These are phyloP conservation scores for Calameuta filiformis DNA, from an alignment of 2,888 invertebrate species.

Conservation along the genomic window DNA sequence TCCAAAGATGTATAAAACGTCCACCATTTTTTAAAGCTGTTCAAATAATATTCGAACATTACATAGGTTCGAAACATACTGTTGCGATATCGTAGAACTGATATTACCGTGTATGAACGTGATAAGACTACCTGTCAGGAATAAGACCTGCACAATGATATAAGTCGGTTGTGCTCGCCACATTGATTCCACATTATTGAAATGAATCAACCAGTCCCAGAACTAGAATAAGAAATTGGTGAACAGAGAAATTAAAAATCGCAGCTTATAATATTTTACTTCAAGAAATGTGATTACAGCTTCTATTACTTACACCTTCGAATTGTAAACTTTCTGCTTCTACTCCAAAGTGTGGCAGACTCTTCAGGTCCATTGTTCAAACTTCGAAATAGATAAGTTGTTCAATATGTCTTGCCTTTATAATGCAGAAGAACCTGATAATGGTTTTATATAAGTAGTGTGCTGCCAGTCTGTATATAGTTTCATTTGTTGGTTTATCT, in stretches of 20 bases:
- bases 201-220: conserved; percentile 73
- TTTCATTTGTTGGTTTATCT: neutral
- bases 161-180: conserved; percentile 77
- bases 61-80: neutral
- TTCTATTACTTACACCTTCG: neutral
- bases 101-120: conserved; percentile 77
- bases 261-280: neutral
- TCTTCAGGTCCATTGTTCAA: neutral
- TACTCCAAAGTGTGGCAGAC: neutral
- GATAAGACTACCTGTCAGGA: conserved; percentile 71
- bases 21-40: conserved; percentile 78
- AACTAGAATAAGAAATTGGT: conserved; percentile 63
- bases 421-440: neutral
- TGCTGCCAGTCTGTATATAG: neutral
- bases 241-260: conserved; percentile 1
- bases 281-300: neutral
- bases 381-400: neutral
- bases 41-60: neutral
- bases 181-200: conserved; percentile 69
- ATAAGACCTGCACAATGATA: conserved; percentile 73
- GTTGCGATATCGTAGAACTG: neutral
- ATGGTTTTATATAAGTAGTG: neutral
- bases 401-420: neutral
- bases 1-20: conserved; percentile 80
- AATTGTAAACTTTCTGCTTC: neutral